Conservation (phyloP, 2,888 invertebrate species). For the Polylopha cassiicola region DNA sequence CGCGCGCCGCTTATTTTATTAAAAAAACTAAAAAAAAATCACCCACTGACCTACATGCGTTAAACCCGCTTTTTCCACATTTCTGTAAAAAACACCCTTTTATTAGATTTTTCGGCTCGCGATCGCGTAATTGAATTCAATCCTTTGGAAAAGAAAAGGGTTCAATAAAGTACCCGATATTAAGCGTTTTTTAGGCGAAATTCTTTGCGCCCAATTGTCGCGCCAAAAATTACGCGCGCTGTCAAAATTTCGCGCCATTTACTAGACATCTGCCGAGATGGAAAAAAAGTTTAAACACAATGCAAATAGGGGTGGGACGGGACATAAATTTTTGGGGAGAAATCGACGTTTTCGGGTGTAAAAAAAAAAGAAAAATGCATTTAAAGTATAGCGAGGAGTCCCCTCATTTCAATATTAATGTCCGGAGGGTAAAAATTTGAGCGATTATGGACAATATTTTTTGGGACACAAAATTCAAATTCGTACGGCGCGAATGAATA, state of each 20-base stretch:
- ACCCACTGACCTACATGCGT: slow-evolving; percentile 69
- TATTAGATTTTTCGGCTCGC: slow-evolving; percentile 47
- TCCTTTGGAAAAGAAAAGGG: slow-evolving; percentile 77
- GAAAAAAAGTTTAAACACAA: slow-evolving; percentile 66
- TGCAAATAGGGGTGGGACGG: slow-evolving; percentile 69
- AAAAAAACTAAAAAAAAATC: slow-evolving; percentile 38
- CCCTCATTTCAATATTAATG: slow-evolving; percentile 71
- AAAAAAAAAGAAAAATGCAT: slow-evolving; percentile 67
- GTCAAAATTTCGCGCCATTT: slow-evolving; percentile 77
- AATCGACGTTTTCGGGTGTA: slow-evolving; percentile 61
- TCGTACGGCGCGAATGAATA: slow-evolving; percentile 27
- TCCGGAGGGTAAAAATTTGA: slow-evolving; percentile 33
- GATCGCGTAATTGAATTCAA: slow-evolving; percentile 68
- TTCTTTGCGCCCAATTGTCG: slow-evolving; percentile 52
- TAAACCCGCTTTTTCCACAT: slow-evolving; percentile 59
- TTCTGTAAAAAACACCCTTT: slow-evolving; percentile 63
- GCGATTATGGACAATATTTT: slow-evolving; percentile 33
- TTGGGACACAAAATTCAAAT: slow-evolving; percentile 31
- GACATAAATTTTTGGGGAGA: slow-evolving; percentile 74
- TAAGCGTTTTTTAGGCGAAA: slow-evolving; percentile 48
- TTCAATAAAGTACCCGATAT: slow-evolving; percentile 65
- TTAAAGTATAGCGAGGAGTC: slow-evolving; percentile 68
- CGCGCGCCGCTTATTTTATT: slow-evolving; percentile 61
- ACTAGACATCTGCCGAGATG: slow-evolving; percentile 63
- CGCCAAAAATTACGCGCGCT: slow-evolving; percentile 67